phyloP scores from a whole-genome alignment of 2,797 vertebrate genomes.

The Phoxinus dragarum region DNA sequence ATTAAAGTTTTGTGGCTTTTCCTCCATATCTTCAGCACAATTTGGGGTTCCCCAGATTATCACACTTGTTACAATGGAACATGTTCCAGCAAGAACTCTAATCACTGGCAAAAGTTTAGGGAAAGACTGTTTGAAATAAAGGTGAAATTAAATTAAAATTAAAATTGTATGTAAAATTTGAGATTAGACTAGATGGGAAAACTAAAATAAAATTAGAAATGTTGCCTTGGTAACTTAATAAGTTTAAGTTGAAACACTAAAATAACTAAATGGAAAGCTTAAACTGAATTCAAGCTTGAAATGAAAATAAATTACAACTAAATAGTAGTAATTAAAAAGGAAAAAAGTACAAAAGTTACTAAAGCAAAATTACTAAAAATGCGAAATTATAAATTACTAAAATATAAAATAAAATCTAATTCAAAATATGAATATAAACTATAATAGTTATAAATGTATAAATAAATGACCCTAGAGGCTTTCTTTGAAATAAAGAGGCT shows the following conservation, averaged over 20 bases:
- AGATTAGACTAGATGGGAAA: too few relatives aligned
- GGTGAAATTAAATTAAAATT: background rate
- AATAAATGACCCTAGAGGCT: constrained; percentile 1
- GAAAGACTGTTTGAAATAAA: background rate
- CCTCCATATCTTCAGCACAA: background rate
- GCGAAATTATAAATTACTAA: background rate
- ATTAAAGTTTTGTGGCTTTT: background rate
- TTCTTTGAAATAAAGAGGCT: constrained; percentile 11
- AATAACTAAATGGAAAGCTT: background rate
- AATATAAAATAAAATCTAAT: background rate
- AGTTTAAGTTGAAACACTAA: too few relatives aligned
- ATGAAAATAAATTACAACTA: background rate
- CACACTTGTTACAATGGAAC: background rate
- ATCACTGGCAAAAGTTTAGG: too few relatives aligned
- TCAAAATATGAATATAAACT: too few relatives aligned
- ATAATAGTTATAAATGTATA: background rate
- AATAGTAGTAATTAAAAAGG: background rate
- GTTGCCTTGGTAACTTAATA: too few relatives aligned
- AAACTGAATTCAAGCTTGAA: background rate
- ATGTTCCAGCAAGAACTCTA: background rate
- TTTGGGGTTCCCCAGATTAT: background rate
- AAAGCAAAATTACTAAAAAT: too few relatives aligned
- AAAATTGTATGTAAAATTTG: too few relatives aligned
- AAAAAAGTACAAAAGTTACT: background rate
- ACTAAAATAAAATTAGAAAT: too few relatives aligned